A percentile compares a stretch with the other conserved stretches of the same genome.
Evolutionary conservation across 37 sponge, comb jelly and placozoan species (phyloP).

Genomic region (Crambe crambe): DNA sequence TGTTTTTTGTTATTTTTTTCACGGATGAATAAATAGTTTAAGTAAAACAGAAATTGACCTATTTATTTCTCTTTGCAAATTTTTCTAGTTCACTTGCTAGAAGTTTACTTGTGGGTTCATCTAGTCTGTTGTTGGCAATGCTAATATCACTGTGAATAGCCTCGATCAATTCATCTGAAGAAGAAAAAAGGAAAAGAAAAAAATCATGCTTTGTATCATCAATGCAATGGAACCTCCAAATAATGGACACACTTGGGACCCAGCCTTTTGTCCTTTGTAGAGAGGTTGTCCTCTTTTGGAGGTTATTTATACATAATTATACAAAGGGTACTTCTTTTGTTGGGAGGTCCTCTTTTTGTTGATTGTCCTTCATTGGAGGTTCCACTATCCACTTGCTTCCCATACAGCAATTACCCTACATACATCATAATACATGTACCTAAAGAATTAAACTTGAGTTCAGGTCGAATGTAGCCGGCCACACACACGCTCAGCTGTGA

Average conservation of each 20-base stretch:
- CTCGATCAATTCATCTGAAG: conserved; percentile 51
- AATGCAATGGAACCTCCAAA: too few species aligned
- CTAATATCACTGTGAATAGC: conserved; percentile 63
- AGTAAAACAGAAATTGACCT: too few species aligned
- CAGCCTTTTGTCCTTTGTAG: too few species aligned
- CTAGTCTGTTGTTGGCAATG: conserved; percentile 28
- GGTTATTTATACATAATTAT: too few species aligned
- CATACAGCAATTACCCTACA: too few species aligned
- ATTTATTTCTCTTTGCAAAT: not conserved
- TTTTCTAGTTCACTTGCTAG: not conserved
- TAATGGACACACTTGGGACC: too few species aligned
- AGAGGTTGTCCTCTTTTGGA: too few species aligned
- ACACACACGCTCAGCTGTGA: conserved; percentile 79
- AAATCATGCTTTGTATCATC: not conserved
- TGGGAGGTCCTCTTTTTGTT: too few species aligned
- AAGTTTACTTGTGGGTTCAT: not conserved
- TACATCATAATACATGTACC: conserved; percentile 66
- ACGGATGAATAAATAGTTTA: too few species aligned
- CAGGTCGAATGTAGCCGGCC: conserved; percentile 71
- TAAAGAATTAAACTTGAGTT: conserved; percentile 68
- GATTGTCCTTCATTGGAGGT: conserved; percentile 3
- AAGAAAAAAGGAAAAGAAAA: not conserved
- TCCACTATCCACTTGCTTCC: too few species aligned
- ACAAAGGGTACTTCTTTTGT: too few species aligned
- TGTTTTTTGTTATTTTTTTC: too few species aligned